These are phyloP conservation scores for Pleuronectes platessa DNA, from an alignment of 2,113 vertebrate species.

Conservation along the genomic window DNA sequence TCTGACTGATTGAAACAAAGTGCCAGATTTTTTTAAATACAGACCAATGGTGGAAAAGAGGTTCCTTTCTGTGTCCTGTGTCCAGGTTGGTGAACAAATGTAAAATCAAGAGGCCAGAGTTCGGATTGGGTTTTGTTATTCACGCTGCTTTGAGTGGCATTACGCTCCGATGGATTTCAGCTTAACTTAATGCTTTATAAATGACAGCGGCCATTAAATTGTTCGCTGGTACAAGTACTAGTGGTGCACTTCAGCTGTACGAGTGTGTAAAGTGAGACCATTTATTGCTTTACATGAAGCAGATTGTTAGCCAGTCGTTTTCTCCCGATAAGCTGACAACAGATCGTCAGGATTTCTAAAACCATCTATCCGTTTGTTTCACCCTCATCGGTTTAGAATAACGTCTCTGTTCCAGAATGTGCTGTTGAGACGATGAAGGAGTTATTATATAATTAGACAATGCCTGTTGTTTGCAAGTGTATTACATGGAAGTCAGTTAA, in stretches of 20 bases:
- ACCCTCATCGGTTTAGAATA: background rate
- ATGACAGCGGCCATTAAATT: slow-evolving; percentile 41
- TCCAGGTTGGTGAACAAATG: background rate
- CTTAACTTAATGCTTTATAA: slow-evolving; percentile 12
- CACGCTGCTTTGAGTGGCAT: slow-evolving; percentile 8
- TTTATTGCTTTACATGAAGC: slow-evolving; percentile 47
- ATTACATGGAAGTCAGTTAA: slow-evolving; percentile 47
- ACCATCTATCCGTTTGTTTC: slow-evolving; percentile 12
- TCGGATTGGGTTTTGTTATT: slow-evolving; percentile 4
- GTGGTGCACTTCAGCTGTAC: slow-evolving; percentile 17
- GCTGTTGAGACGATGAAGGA: slow-evolving; percentile 11
- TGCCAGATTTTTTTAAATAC: background rate
- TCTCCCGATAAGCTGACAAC: slow-evolving; percentile 43
- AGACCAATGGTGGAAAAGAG: background rate
- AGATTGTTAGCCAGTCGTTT: slow-evolving; percentile 40
- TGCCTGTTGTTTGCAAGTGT: slow-evolving; percentile 17
- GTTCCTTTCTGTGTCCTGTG: background rate
- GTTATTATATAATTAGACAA: slow-evolving; percentile 52
- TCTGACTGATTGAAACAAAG: background rate
- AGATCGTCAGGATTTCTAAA: slow-evolving; percentile 10
- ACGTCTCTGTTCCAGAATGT: background rate
- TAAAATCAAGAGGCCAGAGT: background rate
- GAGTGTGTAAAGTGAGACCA: slow-evolving; percentile 1
- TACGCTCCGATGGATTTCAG: slow-evolving; percentile 6
- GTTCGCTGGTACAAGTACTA: slow-evolving; percentile 20